phyloP scores from a whole-genome alignment of 2,113 vertebrate genomes.

The Odocoileus hemionus region DNA sequence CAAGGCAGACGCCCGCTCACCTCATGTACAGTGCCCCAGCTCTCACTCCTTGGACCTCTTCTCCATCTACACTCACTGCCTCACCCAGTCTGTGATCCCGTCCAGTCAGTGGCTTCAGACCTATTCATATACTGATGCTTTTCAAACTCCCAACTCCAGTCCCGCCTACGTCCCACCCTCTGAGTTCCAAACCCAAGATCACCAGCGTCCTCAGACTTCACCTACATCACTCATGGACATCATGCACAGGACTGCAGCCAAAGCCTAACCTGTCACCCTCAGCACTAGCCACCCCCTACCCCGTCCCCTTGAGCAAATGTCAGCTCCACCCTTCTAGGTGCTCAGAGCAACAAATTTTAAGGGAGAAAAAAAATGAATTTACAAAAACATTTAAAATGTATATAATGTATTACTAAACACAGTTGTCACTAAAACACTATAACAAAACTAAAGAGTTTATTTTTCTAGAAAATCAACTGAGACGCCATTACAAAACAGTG shows the following conservation, averaged over 20 bases:
- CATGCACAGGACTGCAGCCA: accelerated
- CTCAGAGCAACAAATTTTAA: background rate
- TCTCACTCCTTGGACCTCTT: background rate
- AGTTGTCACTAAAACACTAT: background rate
- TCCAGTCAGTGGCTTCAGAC: background rate
- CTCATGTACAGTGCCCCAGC: background rate
- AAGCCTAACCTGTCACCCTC: background rate
- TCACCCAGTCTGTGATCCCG: background rate
- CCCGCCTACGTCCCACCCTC: background rate
- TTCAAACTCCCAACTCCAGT: background rate
- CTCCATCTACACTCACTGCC: background rate
- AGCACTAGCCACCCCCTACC: background rate
- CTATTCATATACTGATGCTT: background rate
- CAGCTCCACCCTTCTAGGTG: background rate
- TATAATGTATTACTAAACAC: conserved; percentile 1
- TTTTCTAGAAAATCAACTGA: background rate
- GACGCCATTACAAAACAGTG: background rate
- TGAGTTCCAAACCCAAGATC: background rate
- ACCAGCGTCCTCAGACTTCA: background rate
- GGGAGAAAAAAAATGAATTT: background rate
- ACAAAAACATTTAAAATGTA: background rate
- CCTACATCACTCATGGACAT: background rate
- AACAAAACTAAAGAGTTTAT: background rate
- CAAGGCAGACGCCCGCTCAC: background rate
- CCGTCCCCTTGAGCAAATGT: background rate